A percentile compares a stretch with the other conserved stretches of the same genome.
These are phyloP conservation scores for Synanthedon vespiformis DNA, from an alignment of 2,888 invertebrate species.

Conservation along the genomic window DNA sequence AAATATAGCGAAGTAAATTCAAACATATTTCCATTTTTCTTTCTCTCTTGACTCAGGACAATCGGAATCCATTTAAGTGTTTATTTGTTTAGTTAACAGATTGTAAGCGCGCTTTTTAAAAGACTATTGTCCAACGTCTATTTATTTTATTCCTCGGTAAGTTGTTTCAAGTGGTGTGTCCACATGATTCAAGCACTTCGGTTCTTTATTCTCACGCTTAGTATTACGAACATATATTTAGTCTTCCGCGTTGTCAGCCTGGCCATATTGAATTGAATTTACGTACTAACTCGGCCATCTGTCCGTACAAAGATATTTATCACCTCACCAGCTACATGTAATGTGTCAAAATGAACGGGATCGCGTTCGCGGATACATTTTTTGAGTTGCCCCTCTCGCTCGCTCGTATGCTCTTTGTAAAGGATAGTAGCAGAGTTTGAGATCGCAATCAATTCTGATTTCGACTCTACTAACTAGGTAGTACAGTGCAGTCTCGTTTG, in stretches of 20 bases:
- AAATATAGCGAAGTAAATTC: conserved; percentile 28
- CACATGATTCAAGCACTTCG: conserved; percentile 40
- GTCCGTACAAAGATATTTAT: conserved; percentile 54
- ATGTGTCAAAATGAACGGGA: conserved; percentile 58
- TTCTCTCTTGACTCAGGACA: conserved; percentile 27
- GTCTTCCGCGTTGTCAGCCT: conserved; percentile 41
- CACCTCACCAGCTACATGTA: conserved; percentile 44
- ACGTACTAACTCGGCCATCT: conserved; percentile 26
- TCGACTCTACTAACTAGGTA: conserved; percentile 33
- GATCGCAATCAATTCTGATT: conserved; percentile 24
- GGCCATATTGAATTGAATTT: conserved; percentile 24
- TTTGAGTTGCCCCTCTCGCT: conserved; percentile 31
- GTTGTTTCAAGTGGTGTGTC: conserved; percentile 42
- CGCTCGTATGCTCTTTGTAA: conserved; percentile 26
- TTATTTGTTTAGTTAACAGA: conserved; percentile 44
- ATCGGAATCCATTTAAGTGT: conserved; percentile 15
- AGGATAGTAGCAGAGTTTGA: conserved; percentile 25
- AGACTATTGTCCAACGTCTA: conserved; percentile 23
- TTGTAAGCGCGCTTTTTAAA: conserved; percentile 33
- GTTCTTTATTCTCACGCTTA: conserved; percentile 36
- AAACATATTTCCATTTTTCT: conserved; percentile 10
- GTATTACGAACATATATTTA: conserved; percentile 14
- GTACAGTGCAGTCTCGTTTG: conserved; percentile 47
- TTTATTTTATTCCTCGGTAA: conserved; percentile 21
- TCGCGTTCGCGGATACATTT: conserved; percentile 49